Evolutionary conservation across 2,797 vertebrate species (phyloP), one percentile per base, ranked within the genome.

Genomic region (Pogonophryne albipinna): DNA sequence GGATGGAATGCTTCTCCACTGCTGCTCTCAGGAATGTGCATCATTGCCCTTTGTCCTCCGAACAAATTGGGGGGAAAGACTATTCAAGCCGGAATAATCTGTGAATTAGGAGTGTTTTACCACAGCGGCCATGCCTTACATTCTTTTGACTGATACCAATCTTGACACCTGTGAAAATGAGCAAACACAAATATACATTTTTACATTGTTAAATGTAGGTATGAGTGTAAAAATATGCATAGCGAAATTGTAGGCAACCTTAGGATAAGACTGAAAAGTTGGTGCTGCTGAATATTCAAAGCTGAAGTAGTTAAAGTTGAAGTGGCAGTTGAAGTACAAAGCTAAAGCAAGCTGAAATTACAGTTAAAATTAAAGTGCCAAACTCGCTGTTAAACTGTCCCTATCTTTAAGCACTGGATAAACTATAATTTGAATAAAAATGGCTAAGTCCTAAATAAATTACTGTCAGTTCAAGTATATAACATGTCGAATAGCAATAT

Each of bases 1-100:
- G 81, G 85, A 82, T 80, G 90, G 91, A 93, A 94, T 93, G 89
- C 85, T 84, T 76, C 79, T 87, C 85, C 34, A 15, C 81, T 68
- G 87, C 85, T 89, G 83, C 88, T 78, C 79, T 59, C 86, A 84
- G 88, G 87, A 93, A 93, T 91, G 83, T 84, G 83, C 82, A 85
- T 90, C 79, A 58, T 70, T 87, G 81, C 70, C 85, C 85, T 91
- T 91, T 93, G 91, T 92, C 88, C 90, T 89, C 79, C 46, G 65
- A 81, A 86, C 87, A 90, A 86, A 91, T 87, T 84, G 86, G 74
- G 76, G 62, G 64, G 60, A 71, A 74, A 71, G 70, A 78, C 75
- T 47, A 57, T 78, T 78, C 51, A 86, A 76, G 69, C 67, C n/a
- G 6, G 55, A 51, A 68, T 81, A 83, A 85, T 86, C 78, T 50